Evolutionary conservation across 2,888 invertebrate genomes (phyloP).

Genomic region (Micoletzkya japonica): DNA sequence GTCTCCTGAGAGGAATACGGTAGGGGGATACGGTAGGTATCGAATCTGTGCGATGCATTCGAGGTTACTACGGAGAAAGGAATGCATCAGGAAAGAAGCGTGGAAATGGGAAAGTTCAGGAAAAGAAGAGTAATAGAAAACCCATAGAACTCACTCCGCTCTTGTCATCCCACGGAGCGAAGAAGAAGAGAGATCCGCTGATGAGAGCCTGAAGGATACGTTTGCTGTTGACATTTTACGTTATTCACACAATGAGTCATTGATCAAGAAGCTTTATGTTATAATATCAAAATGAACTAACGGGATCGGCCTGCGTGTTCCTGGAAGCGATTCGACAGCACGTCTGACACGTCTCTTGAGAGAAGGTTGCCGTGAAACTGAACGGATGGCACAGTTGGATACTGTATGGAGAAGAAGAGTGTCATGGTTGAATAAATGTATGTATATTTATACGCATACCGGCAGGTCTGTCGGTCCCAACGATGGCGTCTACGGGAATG

Average conservation of each 20-base stretch:
- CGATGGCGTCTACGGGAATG: conserved; percentile 25
- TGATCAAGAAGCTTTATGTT: neutral
- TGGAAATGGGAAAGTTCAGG: neutral
- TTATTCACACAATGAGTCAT: no score
- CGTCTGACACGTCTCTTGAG: conserved; percentile 39
- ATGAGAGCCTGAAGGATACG: conserved; percentile 32
- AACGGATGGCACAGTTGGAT: neutral
- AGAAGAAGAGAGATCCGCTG: conserved; percentile 44
- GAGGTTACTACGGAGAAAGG: no score
- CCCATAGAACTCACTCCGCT: conserved; percentile 4
- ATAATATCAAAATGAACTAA: conserved; percentile 17
- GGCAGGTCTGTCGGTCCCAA: conserved; percentile 35
- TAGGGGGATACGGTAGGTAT: neutral
- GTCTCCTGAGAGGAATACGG: conserved; percentile 10
- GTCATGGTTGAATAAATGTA: neutral
- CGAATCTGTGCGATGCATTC: no score
- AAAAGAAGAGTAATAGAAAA: neutral
- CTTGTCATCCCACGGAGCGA: conserved; percentile 36
- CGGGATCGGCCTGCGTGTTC: conserved; percentile 37
- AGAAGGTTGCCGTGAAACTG: conserved; percentile 43
- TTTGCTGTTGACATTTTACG: no score
- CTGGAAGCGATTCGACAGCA: conserved; percentile 44
- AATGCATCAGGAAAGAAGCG: no score
- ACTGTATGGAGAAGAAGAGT: neutral
- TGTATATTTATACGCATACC: conserved; percentile 18